These are phyloP conservation scores for Mastomys coucha DNA, from an alignment of 2,113 vertebrate species.

Conservation along the genomic window DNA sequence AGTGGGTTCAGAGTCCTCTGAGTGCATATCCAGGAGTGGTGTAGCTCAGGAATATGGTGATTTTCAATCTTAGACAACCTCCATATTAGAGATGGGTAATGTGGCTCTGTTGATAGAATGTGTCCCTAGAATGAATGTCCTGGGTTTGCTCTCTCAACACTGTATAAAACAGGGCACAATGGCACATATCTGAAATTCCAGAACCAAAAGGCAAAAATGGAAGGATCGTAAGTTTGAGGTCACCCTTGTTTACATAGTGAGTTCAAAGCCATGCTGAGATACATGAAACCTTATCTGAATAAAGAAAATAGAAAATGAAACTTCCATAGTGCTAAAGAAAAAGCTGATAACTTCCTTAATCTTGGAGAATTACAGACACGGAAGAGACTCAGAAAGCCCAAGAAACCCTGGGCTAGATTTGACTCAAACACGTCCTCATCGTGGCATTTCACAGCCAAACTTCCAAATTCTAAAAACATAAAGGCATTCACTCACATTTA, in stretches of 20 bases:
- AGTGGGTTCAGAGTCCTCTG: background rate
- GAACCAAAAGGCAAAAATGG: background rate
- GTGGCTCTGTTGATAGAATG: background rate
- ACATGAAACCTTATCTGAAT: background rate
- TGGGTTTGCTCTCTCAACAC: background rate
- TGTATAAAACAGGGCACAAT: background rate
- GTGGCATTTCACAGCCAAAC: background rate
- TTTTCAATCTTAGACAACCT: background rate
- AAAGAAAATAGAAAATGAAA: background rate
- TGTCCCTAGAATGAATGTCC: background rate
- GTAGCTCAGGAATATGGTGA: background rate
- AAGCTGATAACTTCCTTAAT: background rate
- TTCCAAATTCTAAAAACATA: background rate
- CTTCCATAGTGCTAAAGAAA: background rate
- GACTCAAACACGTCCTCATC: background rate
- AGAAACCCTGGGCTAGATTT: background rate
- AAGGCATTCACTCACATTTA: background rate
- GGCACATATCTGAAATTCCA: background rate
- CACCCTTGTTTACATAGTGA: background rate
- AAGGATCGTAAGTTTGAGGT: background rate
- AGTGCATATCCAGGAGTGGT: background rate
- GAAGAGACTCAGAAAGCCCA: background rate
- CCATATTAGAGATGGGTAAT: background rate
- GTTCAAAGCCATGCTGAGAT: background rate
- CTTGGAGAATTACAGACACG: background rate